Evolutionary conservation across 2,113 vertebrate genomes (phyloP).

Genomic region (Microtus richardsoni): DNA sequence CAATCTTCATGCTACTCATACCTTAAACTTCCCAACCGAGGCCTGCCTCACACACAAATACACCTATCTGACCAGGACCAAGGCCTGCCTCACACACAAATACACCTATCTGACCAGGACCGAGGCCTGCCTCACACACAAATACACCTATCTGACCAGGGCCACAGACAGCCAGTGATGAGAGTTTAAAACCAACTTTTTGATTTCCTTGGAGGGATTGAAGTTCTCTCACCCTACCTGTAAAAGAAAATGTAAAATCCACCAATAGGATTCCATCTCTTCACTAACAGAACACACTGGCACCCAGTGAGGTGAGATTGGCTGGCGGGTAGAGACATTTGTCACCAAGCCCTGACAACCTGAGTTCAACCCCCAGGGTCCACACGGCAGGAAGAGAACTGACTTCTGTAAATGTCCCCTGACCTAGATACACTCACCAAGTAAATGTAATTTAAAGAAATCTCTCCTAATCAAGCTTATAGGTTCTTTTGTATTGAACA

Average conservation of each 20-base stretch:
- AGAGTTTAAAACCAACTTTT: constrained; percentile 38
- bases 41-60: not conserved
- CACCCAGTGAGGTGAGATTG: not conserved
- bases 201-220: not conserved
- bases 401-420: not conserved
- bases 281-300: not conserved
- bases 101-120: not conserved
- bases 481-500: not conserved
- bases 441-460: not conserved
- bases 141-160: no score
- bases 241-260: not conserved
- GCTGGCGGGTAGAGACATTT: not conserved
- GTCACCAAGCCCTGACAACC: not conserved
- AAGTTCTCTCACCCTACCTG: not conserved
- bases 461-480: not conserved
- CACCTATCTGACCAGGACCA: not conserved
- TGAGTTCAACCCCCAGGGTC: not conserved
- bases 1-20: not conserved
- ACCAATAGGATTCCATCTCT: not conserved
- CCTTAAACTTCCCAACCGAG: not conserved
- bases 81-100: no score
- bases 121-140: no score
- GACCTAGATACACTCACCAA: not conserved
- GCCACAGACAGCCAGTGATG: not conserved
- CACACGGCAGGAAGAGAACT: not conserved